phyloP scores from a whole-genome alignment of 2,113 vertebrate genomes.

The Galbula dea region DNA sequence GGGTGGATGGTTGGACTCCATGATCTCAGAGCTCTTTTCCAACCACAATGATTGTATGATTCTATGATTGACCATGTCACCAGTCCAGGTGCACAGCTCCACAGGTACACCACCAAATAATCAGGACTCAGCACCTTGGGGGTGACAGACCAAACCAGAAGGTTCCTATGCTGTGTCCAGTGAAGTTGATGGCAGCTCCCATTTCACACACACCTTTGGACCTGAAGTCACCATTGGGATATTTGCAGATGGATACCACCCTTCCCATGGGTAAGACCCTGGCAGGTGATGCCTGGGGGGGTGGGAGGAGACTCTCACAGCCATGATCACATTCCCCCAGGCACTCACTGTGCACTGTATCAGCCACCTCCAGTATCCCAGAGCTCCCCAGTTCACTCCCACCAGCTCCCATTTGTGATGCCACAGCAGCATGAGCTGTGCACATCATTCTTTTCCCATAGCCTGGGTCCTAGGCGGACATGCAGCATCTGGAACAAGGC shows the following conservation, averaged over 20 bases:
- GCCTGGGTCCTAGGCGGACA: background rate
- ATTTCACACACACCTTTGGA: background rate
- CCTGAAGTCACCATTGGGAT: background rate
- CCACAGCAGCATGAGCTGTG: background rate
- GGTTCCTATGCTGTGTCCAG: background rate
- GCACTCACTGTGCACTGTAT: accelerated
- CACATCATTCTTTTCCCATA: background rate
- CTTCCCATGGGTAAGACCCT: background rate
- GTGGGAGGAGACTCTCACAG: background rate
- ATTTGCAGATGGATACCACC: background rate
- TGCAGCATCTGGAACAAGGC: accelerated
- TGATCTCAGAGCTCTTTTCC: too few species aligned
- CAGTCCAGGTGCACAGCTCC: background rate
- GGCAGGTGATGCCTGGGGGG: background rate
- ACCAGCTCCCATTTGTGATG: background rate
- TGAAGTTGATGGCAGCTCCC: accelerated
- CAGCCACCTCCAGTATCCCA: background rate
- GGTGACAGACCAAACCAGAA: background rate
- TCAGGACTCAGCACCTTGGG: background rate
- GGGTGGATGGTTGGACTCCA: too few species aligned
- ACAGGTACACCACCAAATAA: accelerated
- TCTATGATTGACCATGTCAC: background rate
- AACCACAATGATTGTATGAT: too few species aligned
- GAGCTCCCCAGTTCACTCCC: background rate
- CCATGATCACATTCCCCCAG: background rate